phyloP scores from a whole-genome alignment of 2,888 invertebrate genomes.

The Orchesella flavescens region DNA sequence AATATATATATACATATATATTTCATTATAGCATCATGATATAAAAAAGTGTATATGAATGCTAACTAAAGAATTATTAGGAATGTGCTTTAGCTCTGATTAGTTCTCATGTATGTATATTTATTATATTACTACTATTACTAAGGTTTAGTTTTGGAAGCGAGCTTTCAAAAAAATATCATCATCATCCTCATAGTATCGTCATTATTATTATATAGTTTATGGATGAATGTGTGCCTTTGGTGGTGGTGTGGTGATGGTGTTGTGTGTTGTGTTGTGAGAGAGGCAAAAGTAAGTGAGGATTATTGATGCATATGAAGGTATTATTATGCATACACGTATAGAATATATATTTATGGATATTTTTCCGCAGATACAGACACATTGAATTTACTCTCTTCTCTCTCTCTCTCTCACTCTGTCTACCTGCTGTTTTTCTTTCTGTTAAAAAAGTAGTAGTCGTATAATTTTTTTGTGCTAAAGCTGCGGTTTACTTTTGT shows the following conservation, averaged over 20 bases:
- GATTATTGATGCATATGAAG: constrained; percentile 22
- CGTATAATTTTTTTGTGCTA: constrained; percentile 10
- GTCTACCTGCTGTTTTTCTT: neutral
- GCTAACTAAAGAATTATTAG: neutral
- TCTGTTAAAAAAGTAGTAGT: constrained; percentile 2
- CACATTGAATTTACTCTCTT: constrained; percentile 3
- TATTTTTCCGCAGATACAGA: constrained; percentile 3
- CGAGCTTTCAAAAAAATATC: constrained; percentile 36
- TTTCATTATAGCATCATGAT: neutral
- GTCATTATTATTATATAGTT: constrained; percentile 30
- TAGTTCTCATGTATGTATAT: neutral
- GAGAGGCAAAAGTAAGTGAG: neutral
- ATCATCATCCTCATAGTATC: constrained; percentile 19
- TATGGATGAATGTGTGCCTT: neutral
- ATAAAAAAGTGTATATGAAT: neutral
- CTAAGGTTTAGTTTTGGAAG: neutral
- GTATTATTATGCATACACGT: constrained; percentile 11
- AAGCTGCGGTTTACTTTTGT: constrained; percentile 20
- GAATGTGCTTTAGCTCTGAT: neutral
- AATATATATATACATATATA: constrained; percentile 13
- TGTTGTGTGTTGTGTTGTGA: neutral
- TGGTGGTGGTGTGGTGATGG: too few relatives aligned
- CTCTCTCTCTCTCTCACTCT: neutral
- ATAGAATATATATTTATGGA: constrained; percentile 20
- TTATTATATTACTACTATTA: too few relatives aligned